Base-by-base conservation (phyloP, 2,113 vertebrate genomes). In the Gymnogyps californianus region DNA sequence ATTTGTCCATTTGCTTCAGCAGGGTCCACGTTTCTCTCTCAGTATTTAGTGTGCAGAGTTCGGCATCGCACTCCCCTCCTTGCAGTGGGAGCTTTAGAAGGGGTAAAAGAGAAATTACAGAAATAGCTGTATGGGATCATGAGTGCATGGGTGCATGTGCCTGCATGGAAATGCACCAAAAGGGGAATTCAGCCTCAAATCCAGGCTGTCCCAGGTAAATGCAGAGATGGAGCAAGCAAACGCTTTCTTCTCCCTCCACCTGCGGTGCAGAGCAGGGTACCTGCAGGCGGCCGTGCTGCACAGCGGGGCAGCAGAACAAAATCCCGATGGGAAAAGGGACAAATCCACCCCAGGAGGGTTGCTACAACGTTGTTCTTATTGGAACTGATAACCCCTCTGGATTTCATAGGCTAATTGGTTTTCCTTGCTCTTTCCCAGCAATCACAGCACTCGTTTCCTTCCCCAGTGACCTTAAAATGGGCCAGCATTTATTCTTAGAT, bases 401-500 rank as follows among this genome's bases (percentile, higher is more conserved):
- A 75, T 40, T 75, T 70, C 54, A 32, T 2, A 46, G 25, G 36
- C 58, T 72, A 80, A 83, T 55, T 83, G 77, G 84, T 91, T 85
- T 57, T 62, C 19, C 46, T 72, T 2, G 1, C 64, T 46, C 64
- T 72, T 46, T 71, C 67, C 52, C 69, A 76, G 69, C 69, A 42
- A 71, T 22, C 67, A 19, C 70, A 89, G 76, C 65, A 31, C 38
- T 42, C 11, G 0, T 85, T 80, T 79, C 89, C 52, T 67, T 62
- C 77, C 77, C 81, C 13, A 0, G 62, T 42, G 71, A 47, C 76
- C 42, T 75, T 71, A 83, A 80, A 79, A 72, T 7, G 38, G 66
- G 71, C 67, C 86, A 90, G 47, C 1, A 1, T 71, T 95, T 91
- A 61, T 91, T 90, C 87, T 78, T 66, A 90, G 72, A 40, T 96